phyloP scores from a whole-genome alignment of 2,797 vertebrate species.

The Muraenolepis orangiensis region DNA sequence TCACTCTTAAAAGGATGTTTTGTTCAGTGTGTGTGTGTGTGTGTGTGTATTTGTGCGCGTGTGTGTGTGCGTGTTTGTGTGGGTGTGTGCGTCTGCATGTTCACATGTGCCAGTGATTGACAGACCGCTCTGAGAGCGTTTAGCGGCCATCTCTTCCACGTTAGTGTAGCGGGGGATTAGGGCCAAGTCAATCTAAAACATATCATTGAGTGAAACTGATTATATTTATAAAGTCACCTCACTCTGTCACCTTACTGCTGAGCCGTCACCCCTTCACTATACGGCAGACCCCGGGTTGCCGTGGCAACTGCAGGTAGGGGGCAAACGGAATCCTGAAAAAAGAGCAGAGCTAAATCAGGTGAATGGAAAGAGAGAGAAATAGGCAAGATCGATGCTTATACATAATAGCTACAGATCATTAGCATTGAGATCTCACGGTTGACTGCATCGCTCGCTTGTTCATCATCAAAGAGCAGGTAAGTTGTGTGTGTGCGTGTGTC shows the following conservation, averaged over 20 bases:
- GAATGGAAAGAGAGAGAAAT: not conserved
- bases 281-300: not conserved
- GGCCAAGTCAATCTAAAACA: not conserved
- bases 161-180: not conserved
- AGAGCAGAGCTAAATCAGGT: not conserved
- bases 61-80: conserved; percentile 5
- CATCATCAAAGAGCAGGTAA: too few species aligned
- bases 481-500: too few species aligned
- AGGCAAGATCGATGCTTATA: not conserved
- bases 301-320: not conserved
- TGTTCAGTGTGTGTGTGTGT: conserved; percentile 11
- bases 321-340: not conserved
- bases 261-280: not conserved
- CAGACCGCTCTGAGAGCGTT: not conserved
- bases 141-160: not conserved
- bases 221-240: not conserved
- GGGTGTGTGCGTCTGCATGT: not conserved
- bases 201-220: not conserved
- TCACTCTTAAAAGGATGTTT: not conserved
- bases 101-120: not conserved
- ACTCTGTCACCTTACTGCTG: conserved; percentile 7
- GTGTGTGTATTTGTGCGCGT: conserved; percentile 8
- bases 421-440: too few species aligned
- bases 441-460: too few species aligned
- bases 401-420: not conserved